Conservation (phyloP, 2,113 vertebrate species). For the Paralichthys olivaceus region DNA sequence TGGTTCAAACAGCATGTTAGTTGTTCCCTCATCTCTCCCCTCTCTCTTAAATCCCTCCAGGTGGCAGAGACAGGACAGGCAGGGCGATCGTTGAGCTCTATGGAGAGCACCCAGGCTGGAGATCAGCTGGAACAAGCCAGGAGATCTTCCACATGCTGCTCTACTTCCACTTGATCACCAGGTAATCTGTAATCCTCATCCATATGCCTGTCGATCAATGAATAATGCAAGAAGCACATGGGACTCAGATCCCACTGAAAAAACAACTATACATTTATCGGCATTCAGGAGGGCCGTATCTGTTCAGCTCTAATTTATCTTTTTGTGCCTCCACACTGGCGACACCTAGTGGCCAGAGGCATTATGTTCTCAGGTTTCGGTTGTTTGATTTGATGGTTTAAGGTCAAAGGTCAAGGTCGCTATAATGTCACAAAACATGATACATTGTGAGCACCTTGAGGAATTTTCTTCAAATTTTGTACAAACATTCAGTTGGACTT, state of each 20-base stretch:
- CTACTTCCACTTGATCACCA: conserved; percentile 86
- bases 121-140: conserved; percentile 73
- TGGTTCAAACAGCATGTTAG: too few relatives aligned
- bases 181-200: conserved; percentile 74
- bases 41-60: conserved; percentile 70
- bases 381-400: too few relatives aligned
- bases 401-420: too few relatives aligned
- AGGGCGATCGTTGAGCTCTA: conserved; percentile 88
- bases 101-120: conserved; percentile 83
- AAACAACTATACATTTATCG: not conserved
- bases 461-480: too few relatives aligned
- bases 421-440: too few relatives aligned
- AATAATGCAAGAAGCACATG: not conserved
- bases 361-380: too few relatives aligned
- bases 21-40: not conserved
- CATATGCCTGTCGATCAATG: not conserved
- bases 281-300: not conserved
- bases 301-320: not conserved
- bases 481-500: not conserved
- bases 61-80: conserved; percentile 86
- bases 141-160: conserved; percentile 86
- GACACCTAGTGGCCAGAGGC: too few relatives aligned
- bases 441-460: too few relatives aligned
- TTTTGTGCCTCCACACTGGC: too few relatives aligned
- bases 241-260: too few relatives aligned